Evolutionary conservation across 2,113 vertebrate species (phyloP).

Genomic region (Thalassoma bifasciatum): DNA sequence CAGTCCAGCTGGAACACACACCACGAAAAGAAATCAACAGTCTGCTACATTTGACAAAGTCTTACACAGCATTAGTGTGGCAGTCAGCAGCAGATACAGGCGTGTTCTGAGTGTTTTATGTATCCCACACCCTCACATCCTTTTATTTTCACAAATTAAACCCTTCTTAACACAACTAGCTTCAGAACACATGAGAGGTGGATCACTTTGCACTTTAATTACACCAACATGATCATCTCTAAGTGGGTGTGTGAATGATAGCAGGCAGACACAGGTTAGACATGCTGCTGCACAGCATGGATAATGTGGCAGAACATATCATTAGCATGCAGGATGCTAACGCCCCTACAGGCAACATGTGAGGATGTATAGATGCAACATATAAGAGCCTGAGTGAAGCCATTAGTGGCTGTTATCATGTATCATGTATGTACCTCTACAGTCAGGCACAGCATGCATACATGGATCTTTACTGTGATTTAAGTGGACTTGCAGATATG

Average conservation of each 20-base stretch:
- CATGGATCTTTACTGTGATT: not conserved
- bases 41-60: constrained; percentile 42
- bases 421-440: not conserved
- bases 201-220: constrained; percentile 19
- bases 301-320: constrained; percentile 58
- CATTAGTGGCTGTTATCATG: not conserved
- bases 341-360: constrained; percentile 45
- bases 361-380: constrained; percentile 9
- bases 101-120: not conserved
- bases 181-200: not conserved
- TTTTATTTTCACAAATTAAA: constrained; percentile 24
- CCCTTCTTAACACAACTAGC: too few species aligned
- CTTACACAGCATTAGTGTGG: constrained; percentile 31
- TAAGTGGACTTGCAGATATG: not conserved
- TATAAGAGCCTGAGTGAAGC: not conserved
- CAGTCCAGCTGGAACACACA: constrained; percentile 66
- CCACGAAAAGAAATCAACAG: constrained; percentile 62
- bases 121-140: not conserved
- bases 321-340: constrained; percentile 68
- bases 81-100: constrained; percentile 8
- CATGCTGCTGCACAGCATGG: constrained; percentile 45
- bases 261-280: constrained; percentile 57
- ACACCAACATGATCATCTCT: constrained; percentile 17
- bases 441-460: not conserved
- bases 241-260: constrained; percentile 16